These are phyloP conservation scores for Drosophila fuyamai DNA, from an alignment of 1,140 invertebrate genomes.

Conservation along the genomic window DNA sequence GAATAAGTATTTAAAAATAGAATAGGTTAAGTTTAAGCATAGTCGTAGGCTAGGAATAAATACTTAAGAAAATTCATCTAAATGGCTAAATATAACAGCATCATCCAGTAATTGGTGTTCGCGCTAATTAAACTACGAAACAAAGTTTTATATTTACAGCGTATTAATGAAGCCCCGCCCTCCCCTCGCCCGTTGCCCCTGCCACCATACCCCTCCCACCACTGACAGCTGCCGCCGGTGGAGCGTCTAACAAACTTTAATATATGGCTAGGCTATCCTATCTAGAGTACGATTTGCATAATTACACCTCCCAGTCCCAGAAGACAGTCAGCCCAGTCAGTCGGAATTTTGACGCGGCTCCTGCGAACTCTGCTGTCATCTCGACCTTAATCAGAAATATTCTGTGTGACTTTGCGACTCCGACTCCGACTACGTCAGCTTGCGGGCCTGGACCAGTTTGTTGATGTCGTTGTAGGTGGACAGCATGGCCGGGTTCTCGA, in stretches of 20 bases:
- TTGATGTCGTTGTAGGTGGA: constrained; percentile 94
- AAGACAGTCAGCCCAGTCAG: neutral
- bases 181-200: constrained; percentile 20
- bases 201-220: constrained; percentile 7
- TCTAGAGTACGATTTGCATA: constrained; percentile 75
- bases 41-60: constrained; percentile 52
- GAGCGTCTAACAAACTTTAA: constrained; percentile 35
- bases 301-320: constrained; percentile 57
- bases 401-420: neutral
- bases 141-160: constrained; percentile 74
- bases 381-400: neutral
- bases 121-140: constrained; percentile 72
- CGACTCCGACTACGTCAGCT: constrained; percentile 80
- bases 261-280: constrained; percentile 76
- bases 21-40: constrained; percentile 33
- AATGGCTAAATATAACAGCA: constrained; percentile 76
- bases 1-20: constrained; percentile 47
- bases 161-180: constrained; percentile 45
- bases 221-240: constrained; percentile 48
- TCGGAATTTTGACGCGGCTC: constrained; percentile 56
- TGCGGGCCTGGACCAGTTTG: constrained; percentile 92
- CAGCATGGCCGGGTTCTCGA: constrained; percentile 91
- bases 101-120: constrained; percentile 26
- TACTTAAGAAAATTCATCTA: constrained; percentile 63
- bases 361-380: constrained; percentile 37